These are phyloP conservation scores for Heterodera schachtii DNA, from an alignment of 1,140 invertebrate genomes.

Conservation along the genomic window DNA sequence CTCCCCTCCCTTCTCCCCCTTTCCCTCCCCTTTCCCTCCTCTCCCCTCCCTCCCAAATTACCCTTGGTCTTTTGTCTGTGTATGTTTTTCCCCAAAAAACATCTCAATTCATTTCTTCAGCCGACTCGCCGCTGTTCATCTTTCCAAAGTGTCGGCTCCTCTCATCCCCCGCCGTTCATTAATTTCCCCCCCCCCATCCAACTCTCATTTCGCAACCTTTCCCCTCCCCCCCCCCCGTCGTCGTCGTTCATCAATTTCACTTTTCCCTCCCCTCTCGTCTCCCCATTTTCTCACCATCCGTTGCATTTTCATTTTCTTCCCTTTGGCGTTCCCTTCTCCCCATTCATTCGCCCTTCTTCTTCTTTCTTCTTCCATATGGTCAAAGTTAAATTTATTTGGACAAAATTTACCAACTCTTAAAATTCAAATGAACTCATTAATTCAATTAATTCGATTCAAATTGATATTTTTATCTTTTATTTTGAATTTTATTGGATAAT, in stretches of 20 bases:
- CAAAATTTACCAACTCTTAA: not conserved
- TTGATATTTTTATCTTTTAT: too few relatives aligned
- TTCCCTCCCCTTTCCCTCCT: too few relatives aligned
- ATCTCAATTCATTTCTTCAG: not conserved
- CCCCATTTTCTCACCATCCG: not conserved
- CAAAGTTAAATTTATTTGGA: not conserved
- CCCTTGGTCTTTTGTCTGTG: not conserved
- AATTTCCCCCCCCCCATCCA: not conserved
- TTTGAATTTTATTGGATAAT: too few relatives aligned
- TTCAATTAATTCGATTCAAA: too few relatives aligned
- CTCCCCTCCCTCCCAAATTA: not conserved
- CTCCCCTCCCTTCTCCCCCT: too few relatives aligned
- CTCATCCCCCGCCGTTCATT: not conserved
- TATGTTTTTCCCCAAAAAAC: not conserved
- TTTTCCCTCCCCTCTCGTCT: not conserved
- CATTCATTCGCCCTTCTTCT: too few relatives aligned
- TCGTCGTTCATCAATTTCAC: conserved; percentile 10
- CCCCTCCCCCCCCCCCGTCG: not conserved
- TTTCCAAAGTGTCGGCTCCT: not conserved
- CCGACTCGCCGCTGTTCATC: not conserved
- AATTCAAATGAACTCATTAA: too few relatives aligned
- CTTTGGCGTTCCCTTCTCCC: not conserved
- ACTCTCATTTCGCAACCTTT: too few relatives aligned
- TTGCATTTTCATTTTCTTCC: not conserved
- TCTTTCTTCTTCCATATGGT: not conserved